Evolutionary conservation across 1,140 invertebrate species (phyloP), one percentile per base, ranked within the genome.

Genomic region (Bilobella aurantiaca): DNA sequence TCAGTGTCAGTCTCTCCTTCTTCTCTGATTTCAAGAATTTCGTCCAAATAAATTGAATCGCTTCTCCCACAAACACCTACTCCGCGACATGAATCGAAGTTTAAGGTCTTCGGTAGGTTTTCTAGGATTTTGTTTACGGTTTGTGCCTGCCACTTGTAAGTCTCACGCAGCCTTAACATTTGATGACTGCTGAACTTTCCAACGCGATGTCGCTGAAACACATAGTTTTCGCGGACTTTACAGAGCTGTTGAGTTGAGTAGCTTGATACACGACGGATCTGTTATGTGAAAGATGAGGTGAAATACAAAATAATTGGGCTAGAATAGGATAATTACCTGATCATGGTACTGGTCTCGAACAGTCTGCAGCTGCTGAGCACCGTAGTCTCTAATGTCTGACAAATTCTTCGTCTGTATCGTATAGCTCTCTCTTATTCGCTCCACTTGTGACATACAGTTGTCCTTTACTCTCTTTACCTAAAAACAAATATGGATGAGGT

Each of bases 101-200:
- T 90, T 8, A 93, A 79, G 73, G 85, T 90, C 28, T 62, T 53
- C n/a, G 93, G 93, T 70, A 97, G 80, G 75, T 93, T 95, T 75
- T 97, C 93, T 34, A 97, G 76, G 1, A 97, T 87, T 76, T 96
- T 96, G 77, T 94, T 92, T 5, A 97, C 77, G 2, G 92, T 93
- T 77, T 93, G 90, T 76, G 96, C 93, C 76, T 94, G 91, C 73
- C 93, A 91, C 78, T 96, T 96, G 82, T 93, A 96, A 3, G 90
- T 91, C 77, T 96, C 92, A 5, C 91, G 84, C 2, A 96, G 79
- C 56, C 90, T 82, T 18, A 94, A 78, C 34, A 95, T 85, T 76
- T 96, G 93, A 74, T 93, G 89, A 0, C 90, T 86, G 76, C 91
- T 93, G 79, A 96, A 97, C 76, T 96, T 96, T 18, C 92, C 82